A percentile compares a stretch with the other conserved stretches of the same genome.
Conservation (phyloP, 2,888 invertebrate genomes). For the Agonopterix subpropinquella region DNA sequence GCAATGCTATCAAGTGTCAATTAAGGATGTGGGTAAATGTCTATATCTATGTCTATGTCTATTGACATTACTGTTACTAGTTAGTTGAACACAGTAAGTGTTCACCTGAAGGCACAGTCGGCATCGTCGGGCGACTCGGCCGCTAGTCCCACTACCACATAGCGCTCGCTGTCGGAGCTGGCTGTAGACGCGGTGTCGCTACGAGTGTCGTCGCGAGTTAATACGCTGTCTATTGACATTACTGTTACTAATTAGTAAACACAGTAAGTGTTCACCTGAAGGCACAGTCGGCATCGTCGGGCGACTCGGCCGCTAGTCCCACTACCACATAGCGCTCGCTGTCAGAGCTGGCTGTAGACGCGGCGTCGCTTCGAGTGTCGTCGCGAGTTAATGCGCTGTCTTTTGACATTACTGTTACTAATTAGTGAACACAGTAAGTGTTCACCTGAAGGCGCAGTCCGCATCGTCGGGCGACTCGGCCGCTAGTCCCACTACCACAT, state of each 20-base stretch:
- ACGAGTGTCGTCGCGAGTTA: slow-evolving; percentile 84
- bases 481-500: slow-evolving; percentile 83
- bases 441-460: slow-evolving; percentile 81
- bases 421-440: no score
- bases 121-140: slow-evolving; percentile 80
- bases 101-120: slow-evolving; percentile 81
- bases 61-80: no score
- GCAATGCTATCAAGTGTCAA: no score
- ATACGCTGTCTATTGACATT: no score
- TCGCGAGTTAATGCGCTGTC: slow-evolving; percentile 87
- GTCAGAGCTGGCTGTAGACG: slow-evolving; percentile 90
- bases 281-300: slow-evolving; percentile 82
- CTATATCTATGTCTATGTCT: no score
- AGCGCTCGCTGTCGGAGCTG: slow-evolving; percentile 92
- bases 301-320: slow-evolving; percentile 79
- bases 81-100: no score
- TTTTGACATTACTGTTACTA: slow-evolving; percentile 90
- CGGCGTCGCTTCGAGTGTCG: slow-evolving; percentile 81
- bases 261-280: no score
- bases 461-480: slow-evolving; percentile 80
- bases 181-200: slow-evolving; percentile 84
- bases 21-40: no score
- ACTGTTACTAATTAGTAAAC: no score
- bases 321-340: slow-evolving; percentile 90
- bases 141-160: slow-evolving; percentile 83